These are phyloP conservation scores for Spialia ferax DNA, from an alignment of 2,888 invertebrate species.

Conservation along the genomic window DNA sequence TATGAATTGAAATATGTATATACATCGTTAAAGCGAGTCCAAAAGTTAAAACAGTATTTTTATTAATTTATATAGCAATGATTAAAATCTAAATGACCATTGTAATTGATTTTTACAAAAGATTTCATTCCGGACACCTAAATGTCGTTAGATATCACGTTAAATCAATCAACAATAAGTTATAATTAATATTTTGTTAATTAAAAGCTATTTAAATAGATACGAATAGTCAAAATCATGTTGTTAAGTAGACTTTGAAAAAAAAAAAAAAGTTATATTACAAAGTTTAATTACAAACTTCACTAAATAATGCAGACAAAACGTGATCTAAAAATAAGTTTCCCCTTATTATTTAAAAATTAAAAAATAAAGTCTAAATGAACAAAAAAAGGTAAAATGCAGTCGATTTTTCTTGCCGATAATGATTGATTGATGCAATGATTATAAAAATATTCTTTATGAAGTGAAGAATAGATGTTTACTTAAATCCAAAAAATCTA, in stretches of 20 bases:
- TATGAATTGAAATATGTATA: background rate
- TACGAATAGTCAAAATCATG: background rate
- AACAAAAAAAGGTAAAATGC: too few species aligned
- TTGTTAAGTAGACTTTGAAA: background rate
- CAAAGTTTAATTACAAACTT: background rate
- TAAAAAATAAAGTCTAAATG: too few species aligned
- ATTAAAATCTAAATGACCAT: background rate
- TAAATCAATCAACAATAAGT: background rate
- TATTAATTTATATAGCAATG: background rate
- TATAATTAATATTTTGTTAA: background rate
- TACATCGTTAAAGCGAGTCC: background rate
- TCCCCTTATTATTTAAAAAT: too few species aligned
- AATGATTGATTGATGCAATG: too few species aligned
- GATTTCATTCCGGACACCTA: background rate
- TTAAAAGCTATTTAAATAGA: background rate
- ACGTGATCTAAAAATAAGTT: too few species aligned
- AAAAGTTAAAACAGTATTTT: background rate
- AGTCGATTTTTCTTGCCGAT: too few species aligned
- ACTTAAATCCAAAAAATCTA: too few species aligned
- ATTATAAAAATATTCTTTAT: too few species aligned
- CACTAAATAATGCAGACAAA: background rate
- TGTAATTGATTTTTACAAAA: background rate
- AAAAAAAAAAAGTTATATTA: too few species aligned
- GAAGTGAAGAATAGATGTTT: background rate
- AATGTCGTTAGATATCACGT: background rate